Evolutionary conservation across 2,113 vertebrate genomes (phyloP).

Genomic region (Romanogobio albipinnatus): DNA sequence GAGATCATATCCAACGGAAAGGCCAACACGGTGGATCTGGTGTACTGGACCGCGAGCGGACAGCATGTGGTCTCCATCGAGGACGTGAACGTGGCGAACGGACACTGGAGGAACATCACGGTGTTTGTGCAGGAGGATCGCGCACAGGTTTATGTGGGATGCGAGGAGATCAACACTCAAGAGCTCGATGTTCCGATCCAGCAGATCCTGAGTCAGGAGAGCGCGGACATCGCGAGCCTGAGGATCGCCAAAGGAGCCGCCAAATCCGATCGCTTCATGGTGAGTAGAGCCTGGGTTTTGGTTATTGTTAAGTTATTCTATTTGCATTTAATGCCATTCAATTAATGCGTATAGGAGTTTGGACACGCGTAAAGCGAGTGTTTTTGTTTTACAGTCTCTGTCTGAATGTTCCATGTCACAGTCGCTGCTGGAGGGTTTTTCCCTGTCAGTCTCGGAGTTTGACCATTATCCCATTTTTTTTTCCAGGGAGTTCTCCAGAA

Average conservation of each 20-base stretch:
- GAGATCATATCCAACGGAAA: slow-evolving; percentile 93
- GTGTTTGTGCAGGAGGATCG: slow-evolving; percentile 94
- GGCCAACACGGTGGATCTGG: slow-evolving; percentile 89
- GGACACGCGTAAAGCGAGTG: not conserved
- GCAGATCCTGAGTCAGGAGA: slow-evolving; percentile 83
- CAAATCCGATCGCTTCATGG: slow-evolving; percentile 87
- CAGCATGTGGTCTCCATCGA: slow-evolving; percentile 89
- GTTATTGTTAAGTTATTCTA: fast-evolving
- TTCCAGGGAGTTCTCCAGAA: slow-evolving; percentile 95
- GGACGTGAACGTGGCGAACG: slow-evolving; percentile 85
- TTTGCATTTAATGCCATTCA: not conserved
- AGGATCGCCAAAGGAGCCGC: slow-evolving; percentile 89
- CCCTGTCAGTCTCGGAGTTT: not conserved
- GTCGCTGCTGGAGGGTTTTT: not conserved
- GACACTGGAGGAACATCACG: slow-evolving; percentile 95
- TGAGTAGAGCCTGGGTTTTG: slow-evolving; percentile 63
- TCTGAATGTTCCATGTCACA: not conserved
- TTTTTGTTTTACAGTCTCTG: not conserved
- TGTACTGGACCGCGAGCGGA: slow-evolving; percentile 80
- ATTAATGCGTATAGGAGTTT: not conserved
- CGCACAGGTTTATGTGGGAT: slow-evolving; percentile 90
- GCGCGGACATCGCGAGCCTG: slow-evolving; percentile 82
- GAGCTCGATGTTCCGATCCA: slow-evolving; percentile 91
- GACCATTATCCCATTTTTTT: slow-evolving; percentile 30
- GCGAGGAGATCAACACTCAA: slow-evolving; percentile 87